phyloP scores from a whole-genome alignment of 2,888 invertebrate genomes.

The Dione vanillae region DNA sequence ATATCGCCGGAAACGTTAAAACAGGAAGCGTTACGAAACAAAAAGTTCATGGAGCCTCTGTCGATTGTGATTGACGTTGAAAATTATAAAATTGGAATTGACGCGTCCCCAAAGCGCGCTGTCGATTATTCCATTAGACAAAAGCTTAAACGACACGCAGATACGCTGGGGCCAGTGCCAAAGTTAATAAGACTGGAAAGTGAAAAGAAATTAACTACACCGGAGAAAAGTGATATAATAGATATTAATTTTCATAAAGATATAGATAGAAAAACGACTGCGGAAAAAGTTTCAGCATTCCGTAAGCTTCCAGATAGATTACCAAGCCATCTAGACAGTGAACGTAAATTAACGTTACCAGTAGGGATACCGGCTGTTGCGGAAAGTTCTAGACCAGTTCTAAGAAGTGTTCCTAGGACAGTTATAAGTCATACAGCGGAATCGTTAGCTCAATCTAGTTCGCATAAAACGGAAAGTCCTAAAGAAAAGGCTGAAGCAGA shows the following conservation, averaged over 20 bases:
- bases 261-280: constrained; percentile 44
- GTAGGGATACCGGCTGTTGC: constrained; percentile 64
- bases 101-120: constrained; percentile 77
- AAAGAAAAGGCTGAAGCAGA: constrained; percentile 59
- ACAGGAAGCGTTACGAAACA: constrained; percentile 66
- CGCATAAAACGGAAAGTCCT: constrained; percentile 40
- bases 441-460: constrained; percentile 66
- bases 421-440: constrained; percentile 79
- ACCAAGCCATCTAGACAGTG: constrained; percentile 52
- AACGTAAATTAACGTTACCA: constrained; percentile 65
- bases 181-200: constrained; percentile 64
- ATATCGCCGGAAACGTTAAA: constrained; percentile 75
- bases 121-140: constrained; percentile 77
- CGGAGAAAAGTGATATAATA: constrained; percentile 44
- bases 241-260: constrained; percentile 45
- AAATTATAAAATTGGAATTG: constrained; percentile 78
- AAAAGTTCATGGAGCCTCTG: constrained; percentile 75
- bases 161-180: constrained; percentile 64
- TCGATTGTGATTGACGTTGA: constrained; percentile 80
- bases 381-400: constrained; percentile 50
- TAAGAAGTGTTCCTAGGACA: constrained; percentile 53
- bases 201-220: constrained; percentile 51
- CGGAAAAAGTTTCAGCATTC: constrained; percentile 61
- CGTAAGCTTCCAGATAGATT: constrained; percentile 56
- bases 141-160: constrained; percentile 70